Base-by-base conservation (phyloP, 2,113 vertebrate genomes). In the Pavo muticus region DNA sequence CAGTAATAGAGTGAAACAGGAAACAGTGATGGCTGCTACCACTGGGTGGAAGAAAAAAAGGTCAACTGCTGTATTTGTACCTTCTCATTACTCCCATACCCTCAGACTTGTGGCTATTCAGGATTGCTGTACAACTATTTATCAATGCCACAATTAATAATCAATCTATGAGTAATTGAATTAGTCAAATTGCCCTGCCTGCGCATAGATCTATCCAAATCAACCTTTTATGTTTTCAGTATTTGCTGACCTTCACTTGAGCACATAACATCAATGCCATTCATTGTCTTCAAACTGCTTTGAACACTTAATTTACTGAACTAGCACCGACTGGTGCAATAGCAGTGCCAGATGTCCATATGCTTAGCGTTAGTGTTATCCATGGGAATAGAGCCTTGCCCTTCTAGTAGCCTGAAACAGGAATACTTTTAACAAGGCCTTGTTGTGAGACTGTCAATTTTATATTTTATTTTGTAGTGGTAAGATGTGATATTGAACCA, bases 1-100 rank as follows among this genome's bases (percentile, higher is more conserved):
- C 94, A 84, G 93, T 91, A 97, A 95, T 83, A 83, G 63, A 75
- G 77, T 5, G 84, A 94, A 95, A 92, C 84, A 91, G 97, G 93
- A 96, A 97, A 94, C 37, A 2, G 84, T 35, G 81, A 82, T 19
- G 94, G 93, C 93, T 95, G 73, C 94, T 90, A 94, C 94, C 89
- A 50, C 14, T 4, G 83, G 89, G 78, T 64, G 68, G 37, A 76
- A 72, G 71, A 61, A 90, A 86, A 81, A 4, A 89, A 94, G 94
- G 90, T 97, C 91, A 97, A 23, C 35, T 20, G 37, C 52, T 72
- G 77, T 50, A 45, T 77, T 67, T 83, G 93, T 73, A 39, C 84
- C 92, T 91, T 71, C 92, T 92, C 63, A 61, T 95, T 93, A 68
- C 71, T 17, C 15, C 77, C 40, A 30, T 57, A 29, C 93, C 93